These are phyloP conservation scores for Muricea muricata DNA, from an alignment of 92 coral and sea anemone species.

Conservation along the genomic window DNA sequence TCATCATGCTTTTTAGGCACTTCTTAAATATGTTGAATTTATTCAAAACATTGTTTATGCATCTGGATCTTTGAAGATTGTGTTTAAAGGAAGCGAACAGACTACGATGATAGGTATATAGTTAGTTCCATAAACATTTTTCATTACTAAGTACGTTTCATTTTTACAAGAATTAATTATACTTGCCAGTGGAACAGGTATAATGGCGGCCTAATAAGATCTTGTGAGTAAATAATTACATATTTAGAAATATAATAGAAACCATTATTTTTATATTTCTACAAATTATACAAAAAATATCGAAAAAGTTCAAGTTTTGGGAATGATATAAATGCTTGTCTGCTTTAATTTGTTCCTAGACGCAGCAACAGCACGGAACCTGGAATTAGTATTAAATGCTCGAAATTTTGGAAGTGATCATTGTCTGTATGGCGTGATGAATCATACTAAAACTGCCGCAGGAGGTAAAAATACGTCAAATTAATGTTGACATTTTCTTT, in stretches of 20 bases:
- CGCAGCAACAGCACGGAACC: conserved; percentile 85
- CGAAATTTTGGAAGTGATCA: conserved; percentile 90
- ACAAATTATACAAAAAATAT: too few relatives aligned
- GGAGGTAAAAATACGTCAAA: conserved; percentile 68
- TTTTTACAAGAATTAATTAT: too few relatives aligned
- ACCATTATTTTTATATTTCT: too few relatives aligned
- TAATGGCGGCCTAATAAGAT: too few relatives aligned
- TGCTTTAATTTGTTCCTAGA: conserved; percentile 46
- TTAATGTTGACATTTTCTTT: too few relatives aligned
- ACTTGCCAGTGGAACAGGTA: too few relatives aligned
- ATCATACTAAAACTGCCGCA: conserved; percentile 91
- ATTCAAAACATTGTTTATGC: conserved; percentile 97
- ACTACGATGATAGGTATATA: conserved; percentile 94
- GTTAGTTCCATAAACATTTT: too few relatives aligned
- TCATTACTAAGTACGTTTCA: too few relatives aligned
- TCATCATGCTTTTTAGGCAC: conserved; percentile 67
- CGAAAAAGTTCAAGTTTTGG: too few relatives aligned
- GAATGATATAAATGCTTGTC: too few relatives aligned
- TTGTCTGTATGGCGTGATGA: conserved; percentile 86
- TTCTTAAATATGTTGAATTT: conserved; percentile 93
- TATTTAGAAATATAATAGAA: too few relatives aligned
- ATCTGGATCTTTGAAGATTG: conserved; percentile 85
- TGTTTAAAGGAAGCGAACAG: conserved; percentile 97
- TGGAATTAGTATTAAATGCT: conserved; percentile 89
- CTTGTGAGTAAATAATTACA: too few relatives aligned